Conservation (phyloP, 2,797 vertebrate genomes). For the Crax fasciolata region DNA sequence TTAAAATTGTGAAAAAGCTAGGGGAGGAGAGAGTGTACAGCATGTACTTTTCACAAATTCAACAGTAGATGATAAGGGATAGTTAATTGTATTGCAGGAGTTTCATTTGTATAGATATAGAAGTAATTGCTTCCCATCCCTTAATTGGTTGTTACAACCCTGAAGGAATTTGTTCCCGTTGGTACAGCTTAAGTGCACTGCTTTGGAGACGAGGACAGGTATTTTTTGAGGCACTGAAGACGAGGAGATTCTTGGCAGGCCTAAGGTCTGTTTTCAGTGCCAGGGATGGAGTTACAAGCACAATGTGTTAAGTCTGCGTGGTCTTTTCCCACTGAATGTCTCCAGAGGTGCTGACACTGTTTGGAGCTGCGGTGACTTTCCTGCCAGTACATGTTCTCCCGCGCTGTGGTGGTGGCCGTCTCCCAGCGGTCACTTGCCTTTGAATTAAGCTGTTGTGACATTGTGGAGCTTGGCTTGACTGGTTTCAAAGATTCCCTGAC, state of each 20-base stretch:
- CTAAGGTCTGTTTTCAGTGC: background rate
- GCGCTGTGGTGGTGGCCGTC: accelerated
- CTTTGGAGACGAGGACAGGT: background rate
- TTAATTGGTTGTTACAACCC: slow-evolving; percentile 60
- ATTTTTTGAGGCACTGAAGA: background rate
- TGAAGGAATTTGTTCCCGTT: slow-evolving; percentile 29
- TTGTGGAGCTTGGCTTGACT: background rate
- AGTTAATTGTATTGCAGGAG: slow-evolving; percentile 63
- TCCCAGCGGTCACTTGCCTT: background rate
- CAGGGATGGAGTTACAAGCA: background rate
- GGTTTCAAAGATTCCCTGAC: background rate
- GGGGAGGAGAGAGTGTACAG: background rate
- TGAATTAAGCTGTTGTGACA: background rate
- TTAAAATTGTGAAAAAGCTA: slow-evolving; percentile 35
- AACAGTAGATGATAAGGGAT: slow-evolving; percentile 53
- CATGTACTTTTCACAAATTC: slow-evolving; percentile 27
- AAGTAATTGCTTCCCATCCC: slow-evolving; percentile 66
- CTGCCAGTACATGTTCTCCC: accelerated
- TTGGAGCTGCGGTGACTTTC: background rate
- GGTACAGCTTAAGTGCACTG: slow-evolving; percentile 46
- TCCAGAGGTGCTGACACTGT: background rate
- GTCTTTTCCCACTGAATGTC: background rate
- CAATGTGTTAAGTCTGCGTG: accelerated
- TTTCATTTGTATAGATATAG: slow-evolving; percentile 64
- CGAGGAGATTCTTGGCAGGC: accelerated